Base-by-base conservation (phyloP, 64 coral and sea anemone species). In the Porites lutea region DNA sequence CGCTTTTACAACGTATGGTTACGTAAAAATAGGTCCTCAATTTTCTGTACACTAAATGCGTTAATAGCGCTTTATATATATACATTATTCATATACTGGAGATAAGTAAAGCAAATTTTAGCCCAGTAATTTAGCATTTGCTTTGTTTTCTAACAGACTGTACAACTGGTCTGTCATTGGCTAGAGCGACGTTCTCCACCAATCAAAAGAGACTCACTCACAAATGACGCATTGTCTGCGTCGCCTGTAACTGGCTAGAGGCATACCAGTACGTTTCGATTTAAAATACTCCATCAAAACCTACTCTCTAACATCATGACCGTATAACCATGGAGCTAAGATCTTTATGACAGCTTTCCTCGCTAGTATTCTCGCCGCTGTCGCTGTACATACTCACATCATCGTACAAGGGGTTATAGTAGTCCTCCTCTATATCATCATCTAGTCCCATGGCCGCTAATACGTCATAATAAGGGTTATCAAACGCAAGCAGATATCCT, bases 381-480 rank as follows among this genome's bases (percentile, higher is more conserved):
- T 96, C 97, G 61, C 97, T 99, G 63, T 88, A 96, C 1, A 99
- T 46, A 79, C 97, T 99, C 52, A 93, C 85, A 63, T 93, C 91
- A 91, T 99, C 97, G 80, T 96, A 99, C 59, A 99, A 13, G 48
- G 94, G 97, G 59, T 96, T 99, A 6, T 82, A 89, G 48, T 92
- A 99, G 50, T 99, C 97, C 13, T 99, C 97, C 66, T 99, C 97
- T 45, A 99, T 90, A 55, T 99, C 97, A 77, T 99, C 97, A 78
- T 99, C 97, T 9, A 96, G 73, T 4, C 94, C 97, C 97, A 99
- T 99, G 52, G 92, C 97, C 2, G 97, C 97, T 3, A 99, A 55
- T 13, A 99, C 94, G 72, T 99, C 97, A 84, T 99, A 99, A 19
- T 99, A 99, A 10, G 94, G 97, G 58, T 99, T 99, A 71, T 99